Evolutionary conservation across 1,140 invertebrate genomes (phyloP).

Genomic region (Pygmarrhopalites habei): DNA sequence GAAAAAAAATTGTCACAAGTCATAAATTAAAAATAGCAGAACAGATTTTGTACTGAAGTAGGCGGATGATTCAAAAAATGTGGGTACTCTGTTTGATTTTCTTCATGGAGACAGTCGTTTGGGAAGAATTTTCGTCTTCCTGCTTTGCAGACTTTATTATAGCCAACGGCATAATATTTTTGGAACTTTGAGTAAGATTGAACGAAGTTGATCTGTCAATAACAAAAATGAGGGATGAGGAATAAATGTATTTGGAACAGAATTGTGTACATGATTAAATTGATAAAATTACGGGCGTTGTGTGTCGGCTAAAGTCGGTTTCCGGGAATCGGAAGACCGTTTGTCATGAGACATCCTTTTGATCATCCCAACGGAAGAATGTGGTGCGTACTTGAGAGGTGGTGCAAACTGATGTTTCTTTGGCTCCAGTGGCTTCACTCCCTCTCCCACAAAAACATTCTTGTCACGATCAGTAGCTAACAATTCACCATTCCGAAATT

Average conservation of each 20-base stretch:
- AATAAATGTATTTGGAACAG: background rate
- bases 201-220: background rate
- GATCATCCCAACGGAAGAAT: too few relatives aligned
- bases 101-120: too few relatives aligned
- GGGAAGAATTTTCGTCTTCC: background rate
- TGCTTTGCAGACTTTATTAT: slow-evolving; percentile 45
- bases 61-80: too few relatives aligned
- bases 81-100: too few relatives aligned
- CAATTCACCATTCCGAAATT: too few relatives aligned
- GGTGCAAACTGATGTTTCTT: too few relatives aligned
- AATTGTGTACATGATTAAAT: background rate
- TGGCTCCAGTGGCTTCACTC: background rate
- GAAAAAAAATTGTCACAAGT: too few relatives aligned
- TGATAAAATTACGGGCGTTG: background rate
- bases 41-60: too few relatives aligned
- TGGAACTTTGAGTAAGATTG: background rate
- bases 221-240: background rate
- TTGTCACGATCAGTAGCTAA: background rate
- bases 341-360: background rate
- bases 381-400: too few relatives aligned
- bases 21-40: too few relatives aligned
- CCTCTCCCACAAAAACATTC: background rate
- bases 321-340: background rate
- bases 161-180: slow-evolving; percentile 38
- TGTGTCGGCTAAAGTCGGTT: background rate